Base-by-base conservation (phyloP, 2,797 vertebrate genomes). In the Argyrosomus regius region DNA sequence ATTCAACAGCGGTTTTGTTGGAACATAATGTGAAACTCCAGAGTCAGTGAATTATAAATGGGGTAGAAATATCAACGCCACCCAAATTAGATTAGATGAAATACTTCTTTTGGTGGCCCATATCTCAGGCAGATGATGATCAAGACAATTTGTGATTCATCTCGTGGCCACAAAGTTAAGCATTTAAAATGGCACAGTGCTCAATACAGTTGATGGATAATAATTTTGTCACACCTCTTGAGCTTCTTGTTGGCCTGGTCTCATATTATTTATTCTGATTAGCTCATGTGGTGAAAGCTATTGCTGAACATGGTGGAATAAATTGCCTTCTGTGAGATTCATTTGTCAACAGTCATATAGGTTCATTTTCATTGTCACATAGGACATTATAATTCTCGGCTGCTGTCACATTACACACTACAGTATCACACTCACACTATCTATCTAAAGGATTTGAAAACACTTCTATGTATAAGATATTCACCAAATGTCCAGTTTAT, bases 201-300 rank as follows among this genome's bases (percentile, higher is more conserved):
- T 68, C 50, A 63, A 31, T 39, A 39, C 53, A n/a, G n/a, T 24
- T 53, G 75, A 59, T 60, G 66, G 26, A 39, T 63, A 61, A 70
- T 67, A 12, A 77, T 63, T 79, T 52, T 61, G 58, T 74, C 66
- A 64, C 35, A 72, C 54, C 41, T 82, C 35, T 65, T 48, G 24
- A 79, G 66, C 59, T 13, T 35, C 60, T 17, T 72, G 76, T 80
- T 58, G 80, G 49, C 67, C 80, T 57, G 43, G 20, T 71, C 20
- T 63, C 24, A 31, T 73, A 57, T 70, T 74, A 81, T 83, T 82
- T 83, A 64, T 88, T 82, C 52, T 80, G 70, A 88, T 87, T 65
- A 69, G 41, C 61, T 64, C n/a, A 14, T 39, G 61, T 65, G 48
- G n/a, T 56, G 73, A 85, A 68, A 69, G 54, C 80, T 35, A 59